Base-by-base conservation (phyloP, 2,888 invertebrate genomes). In the Amphipyra berbera region DNA sequence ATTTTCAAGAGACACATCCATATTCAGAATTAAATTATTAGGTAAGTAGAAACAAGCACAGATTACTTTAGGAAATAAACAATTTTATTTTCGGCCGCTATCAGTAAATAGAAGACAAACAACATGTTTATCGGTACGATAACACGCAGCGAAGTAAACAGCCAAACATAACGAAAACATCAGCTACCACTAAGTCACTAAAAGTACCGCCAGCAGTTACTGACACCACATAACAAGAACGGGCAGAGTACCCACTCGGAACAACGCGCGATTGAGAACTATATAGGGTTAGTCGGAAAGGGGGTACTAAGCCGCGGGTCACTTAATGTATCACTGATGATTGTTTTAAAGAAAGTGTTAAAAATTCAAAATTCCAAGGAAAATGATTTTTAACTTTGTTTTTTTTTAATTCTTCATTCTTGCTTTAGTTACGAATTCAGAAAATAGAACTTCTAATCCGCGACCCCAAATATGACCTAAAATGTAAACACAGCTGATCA, bases 101-200 rank as follows among this genome's bases (percentile, higher is more conserved):
- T 59, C 58, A 52, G 27, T 14, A 64, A 35, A 62, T 46, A 56
- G 37, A 53, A 48, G 53, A 62, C 57, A 63, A 74, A 73, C 70
- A 76, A 74, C 73, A 76, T 68, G 73, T 76, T 76, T 74, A 74
- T 76, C 77, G 38, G 15, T 9, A n/a, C 67, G 74, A 74, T 74
- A 74, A 68, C 77, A 64, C 45, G 49, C 38, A 15, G 56, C 59
- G 46, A 33, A 58, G 68, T 68, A 68, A 77, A 75, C 74, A 68
- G 35, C 50, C 15, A 60, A 59, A 64, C 47, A 50, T 73, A 53
- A 60, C 77, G 73, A 62, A 64, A 76, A 73, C 68, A 73, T 61
- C 76, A 75, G 67, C 55, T 58, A 62, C 66, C 55, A 53, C 62
- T 61, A 60, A 61, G 44, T 66, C 48, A 54, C 46, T 76, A 8